Base-by-base conservation (phyloP, 2,113 vertebrate genomes). In the Alligator mississippiensis region DNA sequence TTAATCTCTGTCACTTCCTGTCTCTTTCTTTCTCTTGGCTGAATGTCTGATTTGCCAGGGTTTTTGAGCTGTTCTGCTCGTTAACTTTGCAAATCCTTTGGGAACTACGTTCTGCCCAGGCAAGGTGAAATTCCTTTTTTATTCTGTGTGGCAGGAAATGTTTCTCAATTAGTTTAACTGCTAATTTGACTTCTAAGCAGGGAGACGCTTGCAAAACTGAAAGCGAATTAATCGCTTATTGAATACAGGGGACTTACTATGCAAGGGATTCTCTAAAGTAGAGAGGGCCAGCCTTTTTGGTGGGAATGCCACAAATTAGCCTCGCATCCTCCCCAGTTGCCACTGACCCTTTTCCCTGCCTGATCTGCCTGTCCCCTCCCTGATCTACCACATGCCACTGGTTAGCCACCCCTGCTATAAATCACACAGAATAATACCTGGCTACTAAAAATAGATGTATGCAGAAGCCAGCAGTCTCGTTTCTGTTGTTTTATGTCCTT, bases 111-210 rank as follows among this genome's bases (percentile, higher is more conserved):
- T 92, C 92, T 95, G 94, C 94, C 92, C 93, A 76, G 78, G 78
- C 78, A 15, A 94, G 85, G 91, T 92, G 91, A 94, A 92, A 93
- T 64, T 92, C 38, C 9, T 0, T 84, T 94, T 95, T 93, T 75
- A 68, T 93, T 94, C 88, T 81, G 84, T 28, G 13, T 87, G 93
- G 89, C 92, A 96, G 88, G 92, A 94, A 95, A 85, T 93, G 88
- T 77, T 88, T 87, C 87, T 80, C 4, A n/a, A 96, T 96, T 97
- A 96, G 96, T 95, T 96, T 95, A 96, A 95, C 95, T 96, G 90
- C 95, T 95, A 96, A 96, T 96, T 95, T 97, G 95, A 94, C 94
- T 93, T 88, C 89, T 84, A 78, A 95, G 93, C 87, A 97, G 94
- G 84, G 94, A 78, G 94, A 90, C 82, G 25, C 87, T 90, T 90